Base-by-base conservation (phyloP, 2,888 invertebrate genomes). In the Eudiplozoon nipponicum region DNA sequence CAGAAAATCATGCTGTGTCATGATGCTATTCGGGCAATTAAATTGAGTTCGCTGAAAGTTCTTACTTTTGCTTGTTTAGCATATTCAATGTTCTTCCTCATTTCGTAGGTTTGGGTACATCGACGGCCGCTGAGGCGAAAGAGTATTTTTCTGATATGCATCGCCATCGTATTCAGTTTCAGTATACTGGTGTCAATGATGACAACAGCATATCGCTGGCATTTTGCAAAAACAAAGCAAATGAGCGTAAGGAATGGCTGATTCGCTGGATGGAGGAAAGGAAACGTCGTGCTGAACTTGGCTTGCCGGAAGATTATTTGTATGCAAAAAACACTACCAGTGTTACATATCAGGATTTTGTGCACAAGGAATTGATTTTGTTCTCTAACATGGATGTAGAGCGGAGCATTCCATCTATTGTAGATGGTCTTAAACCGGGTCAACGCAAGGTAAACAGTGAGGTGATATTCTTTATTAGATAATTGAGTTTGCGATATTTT, bases 131-230 rank as follows among this genome's bases (percentile, higher is more conserved):
- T 60, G 94, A 98, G 65, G 90, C 90, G 22, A 86, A 86, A 61
- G 90, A 94, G 60, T 94, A 98, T 57, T 94, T 94, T 61, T 68
- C 71, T 48, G 76, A 94, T 56, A 86, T 94, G 78, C 65, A 69
- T 0, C 66, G 84, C 34, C 94, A 90, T 60, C 68, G 77, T 39
- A 84, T 90, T 47, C 63, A 63, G 31, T 90, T 90, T 57, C 70
- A 69, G 51, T 86, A 94, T 51, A 64, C 67, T 1, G 84, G 84
- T 0, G 62, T 67, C 0, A 69, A 71, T 9, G 90, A 94, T 51
- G 94, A 94, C 55, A 72, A 77, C 42, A 72, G 75, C 49, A 86
- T 94, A 48, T 70, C 72, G 28, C 68, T 94, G 67, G 86, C 86
- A 0, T 86, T 90, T 55, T 72, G 81, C 42, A 81, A 74, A 59